Evolutionary conservation across 2,797 vertebrate species (phyloP).

Genomic region (Pseudochromis fuscus): DNA sequence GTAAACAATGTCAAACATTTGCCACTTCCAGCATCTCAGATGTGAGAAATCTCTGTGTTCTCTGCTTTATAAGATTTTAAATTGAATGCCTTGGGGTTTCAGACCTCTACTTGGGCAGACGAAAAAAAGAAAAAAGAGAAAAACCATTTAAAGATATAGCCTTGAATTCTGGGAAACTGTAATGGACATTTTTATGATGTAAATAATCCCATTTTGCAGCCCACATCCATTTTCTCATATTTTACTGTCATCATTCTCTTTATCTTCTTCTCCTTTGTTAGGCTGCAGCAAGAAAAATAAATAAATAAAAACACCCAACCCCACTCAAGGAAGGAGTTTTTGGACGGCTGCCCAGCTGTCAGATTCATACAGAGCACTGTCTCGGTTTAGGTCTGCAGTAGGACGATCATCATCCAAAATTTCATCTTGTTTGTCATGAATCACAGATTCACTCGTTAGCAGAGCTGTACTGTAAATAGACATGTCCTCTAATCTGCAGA

Average conservation of each 20-base stretch:
- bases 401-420: conserved; percentile 12
- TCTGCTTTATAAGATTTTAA: not conserved
- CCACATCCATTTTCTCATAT: conserved; percentile 12
- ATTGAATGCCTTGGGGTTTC: not conserved
- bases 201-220: conserved; percentile 18
- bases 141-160: conserved; percentile 7
- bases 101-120: not conserved
- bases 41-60: not conserved
- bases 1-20: not conserved
- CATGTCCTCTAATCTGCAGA: not conserved
- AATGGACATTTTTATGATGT: conserved; percentile 1
- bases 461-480: conserved; percentile 24
- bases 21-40: not conserved
- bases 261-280: conserved; percentile 46
- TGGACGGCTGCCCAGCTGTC: conserved; percentile 61
- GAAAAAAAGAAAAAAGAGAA: too few relatives aligned
- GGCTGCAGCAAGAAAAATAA: conserved; percentile 45
- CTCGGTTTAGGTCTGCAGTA: conserved; percentile 36
- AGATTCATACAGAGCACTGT: conserved; percentile 29
- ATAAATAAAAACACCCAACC: conserved; percentile 22
- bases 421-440: conserved; percentile 4
- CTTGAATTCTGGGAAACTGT: not conserved
- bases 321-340: conserved; percentile 26
- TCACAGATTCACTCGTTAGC: conserved; percentile 26
- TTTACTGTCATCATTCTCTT: conserved; percentile 1